Evolutionary conservation across 2,113 vertebrate genomes (phyloP).

Genomic region (Cranoglanis bouderius): DNA sequence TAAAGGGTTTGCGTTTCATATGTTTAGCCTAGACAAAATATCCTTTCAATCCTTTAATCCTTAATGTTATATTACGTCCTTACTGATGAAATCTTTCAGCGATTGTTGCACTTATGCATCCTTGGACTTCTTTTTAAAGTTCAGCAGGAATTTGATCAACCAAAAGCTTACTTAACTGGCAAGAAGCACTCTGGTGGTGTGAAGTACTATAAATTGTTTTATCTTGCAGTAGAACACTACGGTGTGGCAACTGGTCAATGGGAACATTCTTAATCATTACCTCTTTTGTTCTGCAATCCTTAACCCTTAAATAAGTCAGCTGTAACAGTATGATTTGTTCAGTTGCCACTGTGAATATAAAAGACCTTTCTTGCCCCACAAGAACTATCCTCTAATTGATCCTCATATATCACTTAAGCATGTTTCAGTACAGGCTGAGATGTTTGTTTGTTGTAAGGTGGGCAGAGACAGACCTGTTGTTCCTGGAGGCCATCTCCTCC

Average conservation of each 20-base stretch:
- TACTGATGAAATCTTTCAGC: background rate
- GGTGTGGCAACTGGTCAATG: background rate
- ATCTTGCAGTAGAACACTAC: background rate
- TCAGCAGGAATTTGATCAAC: background rate
- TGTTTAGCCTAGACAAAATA: background rate
- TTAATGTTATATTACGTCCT: background rate
- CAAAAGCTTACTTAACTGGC: background rate
- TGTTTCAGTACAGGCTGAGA: background rate
- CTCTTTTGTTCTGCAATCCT: background rate
- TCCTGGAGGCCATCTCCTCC: conserved; percentile 86
- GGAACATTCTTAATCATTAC: background rate
- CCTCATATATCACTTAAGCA: too few relatives aligned
- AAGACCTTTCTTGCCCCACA: background rate
- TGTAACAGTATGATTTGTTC: background rate
- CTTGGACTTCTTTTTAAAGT: background rate
- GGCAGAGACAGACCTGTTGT: conserved; percentile 76
- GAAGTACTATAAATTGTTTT: background rate
- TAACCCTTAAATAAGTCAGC: background rate
- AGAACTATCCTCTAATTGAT: background rate
- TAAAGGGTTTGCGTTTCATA: background rate
- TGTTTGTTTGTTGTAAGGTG: background rate
- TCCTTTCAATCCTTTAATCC: conserved; percentile 5
- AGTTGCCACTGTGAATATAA: background rate
- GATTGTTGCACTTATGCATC: background rate
- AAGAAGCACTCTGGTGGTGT: background rate